A percentile compares a stretch with the other conserved stretches of the same genome.
Evolutionary conservation across 2,797 vertebrate species (phyloP).

Genomic region (Austrolebias charrua): DNA sequence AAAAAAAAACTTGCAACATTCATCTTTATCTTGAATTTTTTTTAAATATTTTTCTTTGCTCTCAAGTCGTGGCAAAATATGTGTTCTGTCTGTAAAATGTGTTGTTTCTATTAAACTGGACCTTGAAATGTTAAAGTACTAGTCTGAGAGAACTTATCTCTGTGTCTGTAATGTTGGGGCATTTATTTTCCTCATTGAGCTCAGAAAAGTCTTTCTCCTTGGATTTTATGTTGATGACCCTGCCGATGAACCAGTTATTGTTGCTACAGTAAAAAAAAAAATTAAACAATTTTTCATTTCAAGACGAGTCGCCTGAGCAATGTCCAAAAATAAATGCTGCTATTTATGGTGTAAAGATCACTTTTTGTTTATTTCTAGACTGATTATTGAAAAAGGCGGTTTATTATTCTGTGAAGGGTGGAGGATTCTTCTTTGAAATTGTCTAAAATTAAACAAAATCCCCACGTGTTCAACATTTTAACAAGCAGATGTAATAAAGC

Average conservation of each 20-base stretch:
- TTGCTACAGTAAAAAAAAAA: conserved; percentile 1
- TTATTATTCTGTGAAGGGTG: conserved; percentile 4
- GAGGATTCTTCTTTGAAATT: conserved; percentile 8
- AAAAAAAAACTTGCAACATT: conserved; percentile 26
- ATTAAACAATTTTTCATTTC: background rate
- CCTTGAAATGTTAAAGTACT: conserved; percentile 23
- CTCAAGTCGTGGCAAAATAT: conserved; percentile 25
- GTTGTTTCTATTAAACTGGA: conserved; percentile 7
- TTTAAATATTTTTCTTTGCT: conserved; percentile 11
- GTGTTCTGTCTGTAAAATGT: conserved; percentile 5
- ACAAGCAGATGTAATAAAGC: conserved; percentile 19
- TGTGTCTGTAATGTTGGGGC: background rate
- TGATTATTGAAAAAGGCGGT: conserved; percentile 6
- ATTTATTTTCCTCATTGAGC: conserved; percentile 15
- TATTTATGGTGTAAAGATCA: conserved; percentile 26
- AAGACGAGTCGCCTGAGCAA: background rate
- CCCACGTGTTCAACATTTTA: conserved; percentile 3
- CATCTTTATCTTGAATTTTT: conserved; percentile 20
- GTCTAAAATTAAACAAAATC: conserved; percentile 3
- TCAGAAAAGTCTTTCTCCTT: conserved; percentile 13
- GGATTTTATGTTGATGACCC: conserved; percentile 6
- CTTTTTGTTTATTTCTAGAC: conserved; percentile 28
- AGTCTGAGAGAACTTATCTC: conserved; percentile 9
- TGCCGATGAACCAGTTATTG: background rate
- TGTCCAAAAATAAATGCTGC: conserved; percentile 4